Evolutionary conservation across 2,888 invertebrate species (phyloP).

Genomic region (Torymus auratus): DNA sequence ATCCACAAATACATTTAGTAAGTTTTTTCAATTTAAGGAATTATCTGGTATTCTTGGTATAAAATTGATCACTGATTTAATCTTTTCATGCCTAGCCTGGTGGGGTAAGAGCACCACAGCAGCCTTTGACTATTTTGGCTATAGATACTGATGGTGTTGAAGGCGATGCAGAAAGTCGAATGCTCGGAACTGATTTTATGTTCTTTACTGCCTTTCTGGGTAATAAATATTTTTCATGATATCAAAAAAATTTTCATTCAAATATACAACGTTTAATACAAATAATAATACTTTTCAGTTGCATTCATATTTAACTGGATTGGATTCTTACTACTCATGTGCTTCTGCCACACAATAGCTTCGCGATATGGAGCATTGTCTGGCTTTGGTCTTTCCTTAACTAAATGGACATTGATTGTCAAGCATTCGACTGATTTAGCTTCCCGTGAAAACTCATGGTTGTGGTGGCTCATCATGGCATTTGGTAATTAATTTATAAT

Average conservation of each 20-base stretch:
- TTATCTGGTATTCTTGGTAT: not conserved
- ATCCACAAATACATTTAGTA: conserved; percentile 73
- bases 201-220: conserved; percentile 94
- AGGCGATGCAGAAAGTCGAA: conserved; percentile 86
- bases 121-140: conserved; percentile 85
- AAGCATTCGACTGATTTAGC: conserved; percentile 93
- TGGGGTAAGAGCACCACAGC: conserved; percentile 76
- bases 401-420: conserved; percentile 96
- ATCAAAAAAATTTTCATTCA: not conserved
- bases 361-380: conserved; percentile 94
- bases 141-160: conserved; percentile 86
- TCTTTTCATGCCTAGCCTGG: conserved; percentile 66
- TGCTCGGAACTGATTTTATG: conserved; percentile 95
- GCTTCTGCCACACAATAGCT: conserved; percentile 95
- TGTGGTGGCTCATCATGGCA: conserved; percentile 95
- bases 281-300: conserved; percentile 79
- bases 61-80: not conserved
- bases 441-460: conserved; percentile 92
- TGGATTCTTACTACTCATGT: conserved; percentile 93
- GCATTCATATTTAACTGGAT: conserved; percentile 98
- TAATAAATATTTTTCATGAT: conserved; percentile 70
- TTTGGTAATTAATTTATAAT: conserved; percentile 81
- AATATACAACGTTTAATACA: conserved; percentile 1
- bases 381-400: conserved; percentile 93
- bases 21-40: conserved; percentile 23